A percentile compares a stretch with the other conserved stretches of the same genome.
These are phyloP conservation scores for Hydractinia symbiolongicarpus DNA, from an alignment of 30 jellyfish, hydroid and myxozoan species.

Conservation along the genomic window DNA sequence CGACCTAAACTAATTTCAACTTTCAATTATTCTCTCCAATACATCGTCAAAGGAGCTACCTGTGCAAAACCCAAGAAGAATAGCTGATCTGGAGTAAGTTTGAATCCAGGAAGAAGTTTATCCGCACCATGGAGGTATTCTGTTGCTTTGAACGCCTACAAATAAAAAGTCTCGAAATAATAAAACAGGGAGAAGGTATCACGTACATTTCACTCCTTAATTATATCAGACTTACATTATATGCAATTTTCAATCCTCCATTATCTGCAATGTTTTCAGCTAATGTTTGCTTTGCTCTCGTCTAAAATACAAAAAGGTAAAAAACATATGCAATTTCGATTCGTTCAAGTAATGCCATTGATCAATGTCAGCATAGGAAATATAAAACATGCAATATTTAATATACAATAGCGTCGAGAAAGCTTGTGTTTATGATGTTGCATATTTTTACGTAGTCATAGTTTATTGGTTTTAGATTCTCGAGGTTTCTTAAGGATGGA, in stretches of 20 bases:
- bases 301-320: neutral
- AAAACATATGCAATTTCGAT: too few relatives aligned
- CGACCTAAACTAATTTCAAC: too few relatives aligned
- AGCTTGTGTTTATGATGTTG: too few relatives aligned
- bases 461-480: too few relatives aligned
- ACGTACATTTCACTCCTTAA: neutral
- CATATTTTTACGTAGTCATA: too few relatives aligned
- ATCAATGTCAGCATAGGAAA: too few relatives aligned
- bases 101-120: conserved; percentile 51
- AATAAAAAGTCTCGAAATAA: neutral
- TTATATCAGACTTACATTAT: conserved; percentile 30
- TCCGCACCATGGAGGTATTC: conserved; percentile 25
- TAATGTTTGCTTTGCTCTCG: neutral
- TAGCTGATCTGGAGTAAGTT: conserved; percentile 66
- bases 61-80: conserved; percentile 80
- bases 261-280: conserved; percentile 86
- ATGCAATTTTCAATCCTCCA: conserved; percentile 73
- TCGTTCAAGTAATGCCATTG: too few relatives aligned
- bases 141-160: conserved; percentile 60
- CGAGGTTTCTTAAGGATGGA: too few relatives aligned
- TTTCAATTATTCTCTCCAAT: too few relatives aligned
- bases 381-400: too few relatives aligned
- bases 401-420: too few relatives aligned
- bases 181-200: neutral
- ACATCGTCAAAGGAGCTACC: conserved; percentile 19